phyloP scores from a whole-genome alignment of 2,888 invertebrate genomes.

The Temnothorax rugatulus region DNA sequence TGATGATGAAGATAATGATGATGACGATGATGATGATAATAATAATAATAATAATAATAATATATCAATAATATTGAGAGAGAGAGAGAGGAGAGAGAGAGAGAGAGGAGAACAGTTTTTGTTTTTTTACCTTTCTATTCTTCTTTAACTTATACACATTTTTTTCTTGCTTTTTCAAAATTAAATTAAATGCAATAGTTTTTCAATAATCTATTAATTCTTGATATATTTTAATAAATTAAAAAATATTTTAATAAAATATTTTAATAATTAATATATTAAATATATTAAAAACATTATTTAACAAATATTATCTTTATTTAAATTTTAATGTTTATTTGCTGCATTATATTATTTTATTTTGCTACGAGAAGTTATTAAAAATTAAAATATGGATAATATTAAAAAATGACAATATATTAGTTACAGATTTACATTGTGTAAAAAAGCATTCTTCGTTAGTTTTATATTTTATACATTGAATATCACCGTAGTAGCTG shows the following conservation, averaged over 20 bases:
- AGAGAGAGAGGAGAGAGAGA: not conserved
- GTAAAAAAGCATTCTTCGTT: not conserved
- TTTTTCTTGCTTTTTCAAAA: not conserved
- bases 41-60: not conserved
- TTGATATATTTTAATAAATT: too few species aligned
- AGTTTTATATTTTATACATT: conserved; percentile 1
- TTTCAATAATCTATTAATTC: not conserved
- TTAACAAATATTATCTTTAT: not conserved
- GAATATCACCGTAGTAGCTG: not conserved
- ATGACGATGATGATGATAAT: too few species aligned
- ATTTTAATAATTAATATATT: conserved; percentile 2
- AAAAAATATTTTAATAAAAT: not conserved
- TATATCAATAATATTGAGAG: not conserved
- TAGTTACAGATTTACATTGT: not conserved
- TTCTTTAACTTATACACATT: not conserved
- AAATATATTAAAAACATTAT: not conserved
- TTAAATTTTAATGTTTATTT: conserved; percentile 7
- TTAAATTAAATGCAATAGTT: not conserved
- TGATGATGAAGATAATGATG: too few species aligned
- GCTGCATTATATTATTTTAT: not conserved
- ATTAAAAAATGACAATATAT: not conserved
- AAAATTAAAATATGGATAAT: not conserved
- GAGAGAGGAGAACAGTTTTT: too few species aligned
- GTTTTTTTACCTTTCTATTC: not conserved
- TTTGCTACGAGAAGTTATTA: not conserved